Evolutionary conservation across 1,140 invertebrate species (phyloP).

Genomic region (Bombus soroeensis): DNA sequence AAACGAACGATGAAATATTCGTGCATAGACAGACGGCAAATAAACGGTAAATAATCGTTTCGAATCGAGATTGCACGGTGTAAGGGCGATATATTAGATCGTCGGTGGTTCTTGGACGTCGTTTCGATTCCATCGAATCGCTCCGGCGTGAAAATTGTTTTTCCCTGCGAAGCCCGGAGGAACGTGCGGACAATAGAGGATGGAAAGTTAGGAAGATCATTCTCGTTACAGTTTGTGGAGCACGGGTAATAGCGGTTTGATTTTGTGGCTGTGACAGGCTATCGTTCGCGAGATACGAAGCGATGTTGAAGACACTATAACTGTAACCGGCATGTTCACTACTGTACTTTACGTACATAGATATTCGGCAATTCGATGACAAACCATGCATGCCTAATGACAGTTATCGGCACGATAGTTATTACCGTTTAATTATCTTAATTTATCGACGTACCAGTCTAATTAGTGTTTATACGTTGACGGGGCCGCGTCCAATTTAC

Average conservation of each 20-base stretch:
- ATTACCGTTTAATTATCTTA: constrained; percentile 46
- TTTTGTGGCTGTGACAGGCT: not conserved
- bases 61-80: not conserved
- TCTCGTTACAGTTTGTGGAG: not conserved
- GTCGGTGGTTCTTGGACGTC: not conserved
- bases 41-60: not conserved
- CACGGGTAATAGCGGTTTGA: not conserved
- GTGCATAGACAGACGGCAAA: too few relatives aligned
- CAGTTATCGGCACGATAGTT: constrained; percentile 25
- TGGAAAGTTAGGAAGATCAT: not conserved
- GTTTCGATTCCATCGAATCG: constrained; percentile 4
- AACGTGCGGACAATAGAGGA: not conserved
- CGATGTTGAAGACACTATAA: not conserved
- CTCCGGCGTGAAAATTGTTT: constrained; percentile 3
- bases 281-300: not conserved
- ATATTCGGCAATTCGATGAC: constrained; percentile 21
- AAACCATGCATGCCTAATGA: constrained; percentile 29
- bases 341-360: not conserved
- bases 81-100: not conserved
- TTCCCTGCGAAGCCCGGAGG: not conserved
- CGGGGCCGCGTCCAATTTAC: not conserved
- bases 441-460: constrained; percentile 19
- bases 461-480: constrained; percentile 30
- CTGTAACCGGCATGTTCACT: constrained; percentile 8
- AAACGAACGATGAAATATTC: not conserved